Evolutionary conservation across 2,797 vertebrate genomes (phyloP).

Genomic region (Premnoplex brunnescens): DNA sequence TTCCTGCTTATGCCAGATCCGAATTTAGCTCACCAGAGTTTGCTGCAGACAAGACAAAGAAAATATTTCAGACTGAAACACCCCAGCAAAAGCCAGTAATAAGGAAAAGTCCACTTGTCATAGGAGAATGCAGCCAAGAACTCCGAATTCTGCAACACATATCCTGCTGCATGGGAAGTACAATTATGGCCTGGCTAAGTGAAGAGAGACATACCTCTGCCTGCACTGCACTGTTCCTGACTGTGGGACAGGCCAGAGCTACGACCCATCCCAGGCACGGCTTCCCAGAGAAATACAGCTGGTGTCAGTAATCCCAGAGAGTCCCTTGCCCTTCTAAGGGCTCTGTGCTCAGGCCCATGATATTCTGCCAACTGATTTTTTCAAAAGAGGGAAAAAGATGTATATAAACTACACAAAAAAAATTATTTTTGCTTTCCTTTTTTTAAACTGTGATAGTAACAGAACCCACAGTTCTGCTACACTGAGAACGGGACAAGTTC

Average conservation of each 20-base stretch:
- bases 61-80: background rate
- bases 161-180: background rate
- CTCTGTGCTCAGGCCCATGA: background rate
- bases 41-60: background rate
- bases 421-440: background rate
- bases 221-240: background rate
- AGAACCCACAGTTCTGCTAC: background rate
- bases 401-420: background rate
- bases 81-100: background rate
- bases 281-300: background rate
- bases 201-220: background rate
- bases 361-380: background rate
- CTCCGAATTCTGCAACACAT: rapidly evolving
- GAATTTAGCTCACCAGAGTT: background rate
- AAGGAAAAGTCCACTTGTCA: background rate
- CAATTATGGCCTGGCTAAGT: background rate
- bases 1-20: background rate
- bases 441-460: background rate
- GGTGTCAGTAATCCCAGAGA: background rate
- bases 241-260: background rate
- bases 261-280: background rate
- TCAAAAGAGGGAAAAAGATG: background rate
- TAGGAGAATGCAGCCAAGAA: background rate
- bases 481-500: background rate
- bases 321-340: background rate